These are phyloP conservation scores for Diploscapter pachys DNA, from an alignment of 1,140 invertebrate species.

Conservation along the genomic window DNA sequence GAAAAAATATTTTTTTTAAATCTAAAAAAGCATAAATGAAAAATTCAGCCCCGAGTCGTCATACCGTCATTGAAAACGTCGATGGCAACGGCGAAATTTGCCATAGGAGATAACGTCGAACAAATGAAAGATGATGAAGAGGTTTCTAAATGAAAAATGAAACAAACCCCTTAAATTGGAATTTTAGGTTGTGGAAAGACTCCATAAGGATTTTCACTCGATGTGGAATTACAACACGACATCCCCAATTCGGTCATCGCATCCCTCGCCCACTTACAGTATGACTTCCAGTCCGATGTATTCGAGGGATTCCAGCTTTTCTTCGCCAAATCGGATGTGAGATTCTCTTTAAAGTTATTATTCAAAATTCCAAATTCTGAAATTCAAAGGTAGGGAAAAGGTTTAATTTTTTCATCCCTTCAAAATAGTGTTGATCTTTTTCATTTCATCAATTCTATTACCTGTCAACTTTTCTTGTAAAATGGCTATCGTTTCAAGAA, in stretches of 20 bases:
- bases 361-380: no score
- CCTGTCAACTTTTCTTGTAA: no score
- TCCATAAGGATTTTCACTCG: conserved; percentile 29
- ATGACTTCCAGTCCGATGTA: not conserved
- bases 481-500: no score
- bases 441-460: no score
- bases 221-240: conserved; percentile 19
- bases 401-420: no score
- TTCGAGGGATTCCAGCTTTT: no score
- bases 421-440: no score
- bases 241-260: not conserved
- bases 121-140: not conserved
- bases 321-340: no score
- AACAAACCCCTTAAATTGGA: not conserved
- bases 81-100: not conserved
- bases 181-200: not conserved
- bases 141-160: conserved; percentile 7
- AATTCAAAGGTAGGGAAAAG: no score
- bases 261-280: conserved; percentile 2
- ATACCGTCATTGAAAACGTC: not conserved
- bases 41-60: not conserved
- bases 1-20: not conserved
- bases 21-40: not conserved
- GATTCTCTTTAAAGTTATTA: no score
- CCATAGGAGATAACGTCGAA: no score